These are phyloP conservation scores for Tragelaphus strepsiceros DNA, from an alignment of 2,113 vertebrate genomes.

Conservation along the genomic window DNA sequence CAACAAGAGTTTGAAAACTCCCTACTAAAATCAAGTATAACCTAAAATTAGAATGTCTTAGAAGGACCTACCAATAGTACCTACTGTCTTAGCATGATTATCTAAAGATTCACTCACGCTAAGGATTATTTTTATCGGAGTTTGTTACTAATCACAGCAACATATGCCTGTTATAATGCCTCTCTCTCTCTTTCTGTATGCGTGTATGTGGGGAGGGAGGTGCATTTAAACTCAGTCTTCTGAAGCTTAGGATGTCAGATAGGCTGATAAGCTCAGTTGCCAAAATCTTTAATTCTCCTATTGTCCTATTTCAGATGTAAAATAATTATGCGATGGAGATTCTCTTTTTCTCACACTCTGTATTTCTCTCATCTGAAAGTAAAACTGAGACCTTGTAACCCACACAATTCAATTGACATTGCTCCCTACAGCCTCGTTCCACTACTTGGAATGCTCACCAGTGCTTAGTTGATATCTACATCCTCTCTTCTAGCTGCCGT, in stretches of 20 bases:
- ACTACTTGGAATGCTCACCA: neutral
- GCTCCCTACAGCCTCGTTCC: neutral
- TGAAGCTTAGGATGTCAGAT: neutral
- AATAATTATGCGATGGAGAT: neutral
- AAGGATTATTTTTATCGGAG: neutral
- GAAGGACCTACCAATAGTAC: neutral
- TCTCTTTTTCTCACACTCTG: neutral
- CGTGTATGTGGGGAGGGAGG: neutral
- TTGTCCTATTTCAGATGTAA: neutral
- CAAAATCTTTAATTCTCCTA: neutral
- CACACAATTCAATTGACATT: neutral
- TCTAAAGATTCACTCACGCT: neutral
- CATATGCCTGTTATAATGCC: neutral
- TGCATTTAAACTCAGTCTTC: neutral
- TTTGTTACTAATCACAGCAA: neutral
- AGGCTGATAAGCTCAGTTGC: neutral
- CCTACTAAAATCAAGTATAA: neutral
- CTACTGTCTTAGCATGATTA: neutral
- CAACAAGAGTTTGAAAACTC: neutral
- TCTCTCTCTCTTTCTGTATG: neutral
- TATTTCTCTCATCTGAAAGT: neutral
- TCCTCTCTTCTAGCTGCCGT: neutral
- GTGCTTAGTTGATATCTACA: neutral
- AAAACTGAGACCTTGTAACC: neutral
- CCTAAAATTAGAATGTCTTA: neutral